phyloP scores from a whole-genome alignment of 2,797 vertebrate species.

The Parauchenoglanis ngamensis region DNA sequence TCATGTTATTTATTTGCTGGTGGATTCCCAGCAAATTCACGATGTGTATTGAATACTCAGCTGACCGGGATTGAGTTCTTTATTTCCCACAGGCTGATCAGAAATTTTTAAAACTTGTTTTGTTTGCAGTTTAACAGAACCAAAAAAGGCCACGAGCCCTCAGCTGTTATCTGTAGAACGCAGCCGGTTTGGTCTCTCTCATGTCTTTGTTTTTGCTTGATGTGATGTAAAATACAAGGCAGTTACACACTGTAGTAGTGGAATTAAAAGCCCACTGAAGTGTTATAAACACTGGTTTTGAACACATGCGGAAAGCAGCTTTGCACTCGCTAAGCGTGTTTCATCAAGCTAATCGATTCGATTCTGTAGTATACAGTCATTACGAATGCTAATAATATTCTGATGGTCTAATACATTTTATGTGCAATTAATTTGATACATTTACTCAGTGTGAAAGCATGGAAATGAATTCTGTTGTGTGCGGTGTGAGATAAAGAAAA shows the following conservation, averaged over 20 bases:
- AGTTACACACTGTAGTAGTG: conserved; percentile 6
- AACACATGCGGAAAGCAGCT: neutral
- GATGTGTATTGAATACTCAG: no score
- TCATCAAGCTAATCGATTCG: neutral
- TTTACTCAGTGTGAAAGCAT: neutral
- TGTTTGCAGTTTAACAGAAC: neutral
- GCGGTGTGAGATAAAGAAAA: neutral
- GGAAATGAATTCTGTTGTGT: neutral
- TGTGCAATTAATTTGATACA: neutral
- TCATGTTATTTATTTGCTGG: neutral
- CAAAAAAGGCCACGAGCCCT: neutral
- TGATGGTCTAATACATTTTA: neutral
- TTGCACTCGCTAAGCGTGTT: neutral
- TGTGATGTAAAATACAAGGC: neutral
- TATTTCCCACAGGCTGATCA: neutral
- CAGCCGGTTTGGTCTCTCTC: neutral
- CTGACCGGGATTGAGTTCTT: neutral
- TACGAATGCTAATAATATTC: neutral
- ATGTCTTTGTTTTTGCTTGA: conserved; percentile 14
- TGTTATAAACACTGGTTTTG: conserved; percentile 7
- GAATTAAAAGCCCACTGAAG: neutral
- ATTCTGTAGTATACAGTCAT: neutral
- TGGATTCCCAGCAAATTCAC: neutral
- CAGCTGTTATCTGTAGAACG: neutral
- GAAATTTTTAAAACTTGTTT: conserved; percentile 5